Evolutionary conservation across 2,113 vertebrate genomes (phyloP), one percentile per base, ranked within the genome.

Genomic region (Isurus oxyrinchus): DNA sequence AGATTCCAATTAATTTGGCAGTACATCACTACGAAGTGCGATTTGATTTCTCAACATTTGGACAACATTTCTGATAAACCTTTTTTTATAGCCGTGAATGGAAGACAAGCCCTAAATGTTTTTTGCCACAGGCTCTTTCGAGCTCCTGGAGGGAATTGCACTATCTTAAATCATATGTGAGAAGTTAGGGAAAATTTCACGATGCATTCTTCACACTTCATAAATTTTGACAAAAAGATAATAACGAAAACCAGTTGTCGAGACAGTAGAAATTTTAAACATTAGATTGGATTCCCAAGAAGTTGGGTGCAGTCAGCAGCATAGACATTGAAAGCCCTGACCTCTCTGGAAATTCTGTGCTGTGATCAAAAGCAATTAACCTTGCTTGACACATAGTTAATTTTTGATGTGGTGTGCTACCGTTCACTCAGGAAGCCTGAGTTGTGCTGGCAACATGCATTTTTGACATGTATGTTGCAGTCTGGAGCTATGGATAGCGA

Each of bases 171-270:
- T 95, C 4, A 25, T 44, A 94, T 63, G 21, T 55, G 67, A 72
- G 44, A 49, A 35, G 40, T 55, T 49, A 72, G 55, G 49, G 63
- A 95, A 95, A 67, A 25, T 72, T 95, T 95, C 67, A 76, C 3
- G n/a, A 55, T 31, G 23, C 25, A 55, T 59, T 72, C 44, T 35
- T 95, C 40, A 55, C 94, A 72, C 94, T 72, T 95, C 67, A 76
- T 95, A 25, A 72, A 55, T 49, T 95, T 95, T 76, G 66, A 49
- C 66, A 76, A 72, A 35, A 95, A 35, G 14, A 95, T 19, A 59
- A n/a, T 35, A 84, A 94, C 35, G 67, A 72, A 95, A 95, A 95
- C 25, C 94, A 95, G 67, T 95, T 95, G 66, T 76, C 35, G 3
- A 63, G 90, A 66, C 90, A 63, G 59, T 19, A 21, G 59, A 94